These are phyloP conservation scores for Rutpela maculata DNA, from an alignment of 2,888 invertebrate genomes.

Conservation along the genomic window DNA sequence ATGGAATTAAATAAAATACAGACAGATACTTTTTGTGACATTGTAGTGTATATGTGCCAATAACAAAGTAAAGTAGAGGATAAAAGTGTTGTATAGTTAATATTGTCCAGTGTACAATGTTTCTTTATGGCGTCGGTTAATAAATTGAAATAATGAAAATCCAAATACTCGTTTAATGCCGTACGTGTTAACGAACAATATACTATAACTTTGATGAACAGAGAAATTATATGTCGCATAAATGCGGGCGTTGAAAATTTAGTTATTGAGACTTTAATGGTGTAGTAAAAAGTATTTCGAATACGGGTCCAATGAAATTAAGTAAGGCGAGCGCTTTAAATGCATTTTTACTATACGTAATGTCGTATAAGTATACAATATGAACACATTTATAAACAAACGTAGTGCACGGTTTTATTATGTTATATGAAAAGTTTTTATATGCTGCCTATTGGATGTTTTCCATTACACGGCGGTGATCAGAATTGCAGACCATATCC, in stretches of 20 bases:
- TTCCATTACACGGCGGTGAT: conserved; percentile 71
- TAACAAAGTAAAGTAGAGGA: conserved; percentile 44
- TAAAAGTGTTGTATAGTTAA: conserved; percentile 48
- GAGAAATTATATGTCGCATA: conserved; percentile 58
- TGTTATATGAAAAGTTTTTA: conserved; percentile 71
- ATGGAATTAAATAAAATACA: conserved; percentile 46
- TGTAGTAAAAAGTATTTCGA: conserved; percentile 60
- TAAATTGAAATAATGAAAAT: conserved; percentile 56
- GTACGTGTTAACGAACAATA: conserved; percentile 48
- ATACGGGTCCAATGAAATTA: conserved; percentile 60
- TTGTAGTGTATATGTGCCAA: conserved; percentile 41
- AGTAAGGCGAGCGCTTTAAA: conserved; percentile 49
- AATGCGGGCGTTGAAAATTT: conserved; percentile 64
- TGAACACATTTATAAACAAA: conserved; percentile 63
- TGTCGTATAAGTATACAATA: conserved; percentile 55
- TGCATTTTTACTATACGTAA: conserved; percentile 44
- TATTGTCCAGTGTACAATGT: conserved; percentile 49
- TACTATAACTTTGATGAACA: conserved; percentile 53
- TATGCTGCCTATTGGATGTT: conserved; percentile 71
- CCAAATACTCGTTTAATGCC: conserved; percentile 48
- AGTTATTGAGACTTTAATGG: conserved; percentile 65
- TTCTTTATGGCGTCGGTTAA: conserved; percentile 51
- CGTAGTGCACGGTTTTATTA: conserved; percentile 64
- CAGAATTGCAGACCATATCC: conserved; percentile 72
- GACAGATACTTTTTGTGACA: conserved; percentile 45